Percentiles rank a stretch among this genome's conserved stretches.
phyloP scores from a whole-genome alignment of 2,113 vertebrate genomes.

The Zingel zingel region DNA sequence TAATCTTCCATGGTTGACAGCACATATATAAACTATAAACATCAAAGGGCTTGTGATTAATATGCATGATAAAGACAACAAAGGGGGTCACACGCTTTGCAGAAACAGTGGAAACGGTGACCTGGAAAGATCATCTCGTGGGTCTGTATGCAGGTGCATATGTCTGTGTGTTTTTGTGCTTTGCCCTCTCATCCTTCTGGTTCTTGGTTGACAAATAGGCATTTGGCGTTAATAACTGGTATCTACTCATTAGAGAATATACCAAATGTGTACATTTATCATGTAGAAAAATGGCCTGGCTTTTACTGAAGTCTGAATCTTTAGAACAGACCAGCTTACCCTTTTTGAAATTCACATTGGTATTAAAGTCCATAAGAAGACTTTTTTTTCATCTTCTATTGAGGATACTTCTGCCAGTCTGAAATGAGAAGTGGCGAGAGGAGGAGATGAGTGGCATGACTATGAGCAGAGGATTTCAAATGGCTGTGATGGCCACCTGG shows the following conservation, averaged over 20 bases:
- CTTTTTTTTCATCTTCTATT: slow-evolving; percentile 1
- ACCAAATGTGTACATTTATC: slow-evolving; percentile 36
- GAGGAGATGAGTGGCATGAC: slow-evolving; percentile 10
- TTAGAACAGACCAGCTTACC: slow-evolving; percentile 4
- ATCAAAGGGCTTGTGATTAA: slow-evolving; percentile 62
- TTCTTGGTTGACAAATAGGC: slow-evolving; percentile 25
- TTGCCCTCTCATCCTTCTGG: slow-evolving; percentile 1
- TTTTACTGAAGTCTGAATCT: slow-evolving; percentile 19
- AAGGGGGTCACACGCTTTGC: slow-evolving; percentile 7
- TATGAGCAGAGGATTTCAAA: slow-evolving; percentile 39
- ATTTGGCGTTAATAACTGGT: slow-evolving; percentile 26
- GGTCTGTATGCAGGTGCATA: neutral
- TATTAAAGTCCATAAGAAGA: slow-evolving; percentile 13
- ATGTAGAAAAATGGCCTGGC: neutral
- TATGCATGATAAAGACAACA: slow-evolving; percentile 43
- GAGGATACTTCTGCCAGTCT: slow-evolving; percentile 11
- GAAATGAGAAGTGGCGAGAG: slow-evolving; percentile 2
- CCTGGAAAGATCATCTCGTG: slow-evolving; percentile 10
- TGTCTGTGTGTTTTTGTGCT: neutral
- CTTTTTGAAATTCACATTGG: slow-evolving; percentile 32
- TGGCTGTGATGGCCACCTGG: slow-evolving; percentile 20
- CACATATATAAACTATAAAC: slow-evolving; percentile 51
- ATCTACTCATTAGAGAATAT: slow-evolving; percentile 25
- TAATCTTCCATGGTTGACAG: slow-evolving; percentile 34
- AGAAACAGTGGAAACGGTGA: neutral